These are phyloP conservation scores for Esox masquinongy DNA, from an alignment of 2,797 vertebrate genomes.

Conservation along the genomic window DNA sequence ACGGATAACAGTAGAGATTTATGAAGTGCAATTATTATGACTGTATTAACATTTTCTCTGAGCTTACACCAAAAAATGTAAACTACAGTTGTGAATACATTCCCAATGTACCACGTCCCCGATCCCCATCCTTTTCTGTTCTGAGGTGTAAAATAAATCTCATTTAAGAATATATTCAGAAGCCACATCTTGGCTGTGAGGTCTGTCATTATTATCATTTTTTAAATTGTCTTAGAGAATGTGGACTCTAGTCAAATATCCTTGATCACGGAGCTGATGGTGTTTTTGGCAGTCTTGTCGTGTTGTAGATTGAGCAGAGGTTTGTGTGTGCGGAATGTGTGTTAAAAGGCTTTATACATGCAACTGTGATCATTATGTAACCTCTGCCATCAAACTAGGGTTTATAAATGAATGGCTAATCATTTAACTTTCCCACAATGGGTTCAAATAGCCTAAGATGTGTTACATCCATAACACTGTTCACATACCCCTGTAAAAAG, in stretches of 20 bases:
- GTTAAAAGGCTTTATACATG: not conserved
- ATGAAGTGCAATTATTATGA: conserved; percentile 86
- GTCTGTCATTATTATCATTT: conserved; percentile 67
- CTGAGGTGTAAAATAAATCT: conserved; percentile 85
- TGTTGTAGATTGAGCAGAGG: not conserved
- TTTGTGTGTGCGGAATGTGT: not conserved
- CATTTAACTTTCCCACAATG: not conserved
- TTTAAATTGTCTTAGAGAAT: conserved; percentile 34
- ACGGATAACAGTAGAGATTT: conserved; percentile 78
- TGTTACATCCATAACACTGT: not conserved
- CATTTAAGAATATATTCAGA: conserved; percentile 79
- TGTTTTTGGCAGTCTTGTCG: not conserved
- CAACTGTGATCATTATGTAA: not conserved
- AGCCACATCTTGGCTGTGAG: conserved; percentile 67
- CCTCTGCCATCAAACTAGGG: conserved; percentile 9
- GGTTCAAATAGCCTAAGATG: not conserved
- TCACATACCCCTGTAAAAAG: not conserved
- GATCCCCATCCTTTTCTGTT: conserved; percentile 68
- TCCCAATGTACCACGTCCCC: conserved; percentile 79
- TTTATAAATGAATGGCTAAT: not conserved
- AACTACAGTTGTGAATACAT: conserved; percentile 83
- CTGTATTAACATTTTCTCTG: conserved; percentile 83
- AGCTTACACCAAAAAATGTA: conserved; percentile 83
- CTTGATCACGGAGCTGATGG: not conserved
- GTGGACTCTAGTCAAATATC: not conserved